Conservation (phyloP, 2,113 vertebrate species). For the Neodon shergylaensis region DNA sequence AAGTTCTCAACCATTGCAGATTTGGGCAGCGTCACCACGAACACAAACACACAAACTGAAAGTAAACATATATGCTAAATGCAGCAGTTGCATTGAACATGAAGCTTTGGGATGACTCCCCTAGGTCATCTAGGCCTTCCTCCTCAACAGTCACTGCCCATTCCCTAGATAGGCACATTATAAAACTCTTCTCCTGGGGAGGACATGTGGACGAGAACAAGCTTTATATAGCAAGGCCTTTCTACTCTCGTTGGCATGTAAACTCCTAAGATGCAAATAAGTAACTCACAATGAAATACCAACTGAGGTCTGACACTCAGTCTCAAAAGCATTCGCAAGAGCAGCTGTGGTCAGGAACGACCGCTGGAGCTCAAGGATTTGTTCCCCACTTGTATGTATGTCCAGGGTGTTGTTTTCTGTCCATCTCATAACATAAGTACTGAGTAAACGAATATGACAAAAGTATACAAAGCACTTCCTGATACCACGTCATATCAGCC, state of each 20-base stretch:
- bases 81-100: slow-evolving; percentile 4
- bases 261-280: neutral
- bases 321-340: neutral
- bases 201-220: neutral
- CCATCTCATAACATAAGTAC: neutral
- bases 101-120: neutral
- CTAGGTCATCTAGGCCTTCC: neutral
- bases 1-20: neutral
- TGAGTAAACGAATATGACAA: neutral
- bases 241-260: neutral
- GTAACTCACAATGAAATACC: neutral
- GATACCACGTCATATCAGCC: neutral
- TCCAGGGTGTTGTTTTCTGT: neutral
- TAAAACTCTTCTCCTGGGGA: neutral
- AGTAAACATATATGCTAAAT: neutral
- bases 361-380: neutral
- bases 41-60: neutral
- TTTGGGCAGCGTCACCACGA: neutral
- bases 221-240: neutral
- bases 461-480: neutral
- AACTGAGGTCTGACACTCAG: neutral
- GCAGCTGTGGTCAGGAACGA: neutral
- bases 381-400: neutral
- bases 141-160: neutral
- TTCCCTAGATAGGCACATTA: neutral